phyloP scores from a whole-genome alignment of 2,888 invertebrate species.

The Aphidius colemani region DNA sequence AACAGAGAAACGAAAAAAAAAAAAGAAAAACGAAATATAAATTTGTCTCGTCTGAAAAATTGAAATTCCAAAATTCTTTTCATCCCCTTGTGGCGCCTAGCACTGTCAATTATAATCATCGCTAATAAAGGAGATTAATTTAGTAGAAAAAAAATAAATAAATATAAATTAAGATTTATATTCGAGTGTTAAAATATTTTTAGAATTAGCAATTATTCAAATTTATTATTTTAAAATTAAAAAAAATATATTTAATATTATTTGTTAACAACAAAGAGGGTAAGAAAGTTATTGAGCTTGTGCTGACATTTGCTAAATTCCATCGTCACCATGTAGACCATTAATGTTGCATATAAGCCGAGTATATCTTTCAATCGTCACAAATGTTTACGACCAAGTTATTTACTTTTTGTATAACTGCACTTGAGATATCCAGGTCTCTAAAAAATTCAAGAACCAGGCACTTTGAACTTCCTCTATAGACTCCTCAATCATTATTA shows the following conservation, averaged over 20 bases:
- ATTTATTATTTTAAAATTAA: background rate
- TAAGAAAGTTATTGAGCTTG: constrained; percentile 9
- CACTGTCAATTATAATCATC: constrained; percentile 18
- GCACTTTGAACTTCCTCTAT: too few relatives aligned
- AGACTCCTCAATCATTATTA: too few relatives aligned
- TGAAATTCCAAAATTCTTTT: constrained; percentile 19
- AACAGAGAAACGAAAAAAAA: constrained; percentile 27
- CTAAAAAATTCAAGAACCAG: too few relatives aligned
- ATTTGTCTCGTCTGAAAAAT: constrained; percentile 26
- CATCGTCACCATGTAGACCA: constrained; percentile 1
- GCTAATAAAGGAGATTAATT: constrained; percentile 10
- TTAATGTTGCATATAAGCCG: constrained; percentile 3
- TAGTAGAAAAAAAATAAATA: too few relatives aligned
- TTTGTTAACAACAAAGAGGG: background rate
- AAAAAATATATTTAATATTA: background rate
- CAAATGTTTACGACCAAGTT: constrained; percentile 10
- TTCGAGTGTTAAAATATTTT: too few relatives aligned
- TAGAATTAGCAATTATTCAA: background rate
- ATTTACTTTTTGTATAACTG: background rate
- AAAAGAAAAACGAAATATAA: constrained; percentile 25
- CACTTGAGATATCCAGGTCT: background rate
- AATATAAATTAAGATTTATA: constrained; percentile 1
- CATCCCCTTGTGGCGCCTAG: constrained; percentile 12
- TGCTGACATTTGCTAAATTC: constrained; percentile 19
- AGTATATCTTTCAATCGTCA: constrained; percentile 10